Conservation (phyloP, 2,888 invertebrate genomes). For the Stramonita haemastoma region DNA sequence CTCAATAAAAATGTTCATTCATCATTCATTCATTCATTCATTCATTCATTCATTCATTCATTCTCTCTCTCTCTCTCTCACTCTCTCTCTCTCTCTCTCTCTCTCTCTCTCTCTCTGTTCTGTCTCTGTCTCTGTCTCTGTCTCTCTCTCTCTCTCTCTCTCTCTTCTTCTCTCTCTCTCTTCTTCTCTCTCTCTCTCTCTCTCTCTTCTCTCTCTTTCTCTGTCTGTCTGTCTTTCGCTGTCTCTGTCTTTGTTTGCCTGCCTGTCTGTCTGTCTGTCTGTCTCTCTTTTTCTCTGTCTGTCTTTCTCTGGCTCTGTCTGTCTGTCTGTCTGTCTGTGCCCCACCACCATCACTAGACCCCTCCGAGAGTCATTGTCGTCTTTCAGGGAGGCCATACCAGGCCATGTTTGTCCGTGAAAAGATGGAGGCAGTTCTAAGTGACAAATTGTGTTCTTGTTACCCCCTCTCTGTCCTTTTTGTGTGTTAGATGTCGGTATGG, state of each 20-base stretch:
- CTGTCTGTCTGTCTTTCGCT: neutral
- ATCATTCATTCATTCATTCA: no score
- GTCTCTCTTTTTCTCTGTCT: neutral
- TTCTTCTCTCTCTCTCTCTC: neutral
- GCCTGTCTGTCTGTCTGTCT: neutral
- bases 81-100: neutral
- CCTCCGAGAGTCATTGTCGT: neutral
- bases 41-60: no score
- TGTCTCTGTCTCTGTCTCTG: neutral
- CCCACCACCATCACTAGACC: neutral
- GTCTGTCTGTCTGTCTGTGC: neutral
- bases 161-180: neutral
- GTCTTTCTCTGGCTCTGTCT: neutral
- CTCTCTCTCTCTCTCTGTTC: neutral
- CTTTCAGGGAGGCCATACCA: neutral
- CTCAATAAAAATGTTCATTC: no score
- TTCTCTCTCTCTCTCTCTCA: neutral
- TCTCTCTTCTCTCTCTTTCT: neutral
- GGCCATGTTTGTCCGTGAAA: no score
- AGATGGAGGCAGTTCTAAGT: no score
- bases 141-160: conserved; percentile 1
- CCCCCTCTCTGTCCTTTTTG: neutral
- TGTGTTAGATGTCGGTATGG: neutral
- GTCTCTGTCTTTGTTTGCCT: neutral
- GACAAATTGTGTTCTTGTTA: neutral